Evolutionary conservation across 2,113 vertebrate species (phyloP).

Genomic region (Orientallactaga bullata): DNA sequence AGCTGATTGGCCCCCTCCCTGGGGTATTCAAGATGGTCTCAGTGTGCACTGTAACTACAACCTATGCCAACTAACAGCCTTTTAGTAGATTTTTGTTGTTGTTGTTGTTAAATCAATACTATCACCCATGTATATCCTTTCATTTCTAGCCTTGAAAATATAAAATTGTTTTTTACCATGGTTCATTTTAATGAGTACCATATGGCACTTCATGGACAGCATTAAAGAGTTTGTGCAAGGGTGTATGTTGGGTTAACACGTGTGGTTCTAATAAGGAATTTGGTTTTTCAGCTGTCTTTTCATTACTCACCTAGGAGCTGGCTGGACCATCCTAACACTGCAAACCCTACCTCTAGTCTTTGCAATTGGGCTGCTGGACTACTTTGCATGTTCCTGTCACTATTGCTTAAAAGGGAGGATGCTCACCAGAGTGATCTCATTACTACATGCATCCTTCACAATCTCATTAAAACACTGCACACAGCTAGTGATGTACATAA

Average conservation of each 20-base stretch:
- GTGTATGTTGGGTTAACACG: slow-evolving; percentile 72
- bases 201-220: slow-evolving; percentile 57
- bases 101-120: slow-evolving; percentile 54
- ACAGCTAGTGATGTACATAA: slow-evolving; percentile 73
- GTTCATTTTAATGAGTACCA: slow-evolving; percentile 74
- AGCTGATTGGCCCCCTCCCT: neutral
- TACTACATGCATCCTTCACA: slow-evolving; percentile 64
- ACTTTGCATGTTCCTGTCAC: neutral
- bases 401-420: slow-evolving; percentile 68
- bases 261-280: slow-evolving; percentile 76
- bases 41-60: slow-evolving; percentile 72
- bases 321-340: slow-evolving; percentile 35
- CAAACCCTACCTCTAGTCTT: slow-evolving; percentile 1
- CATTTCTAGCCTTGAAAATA: slow-evolving; percentile 74
- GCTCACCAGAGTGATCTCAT: slow-evolving; percentile 72
- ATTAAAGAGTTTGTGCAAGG: slow-evolving; percentile 66
- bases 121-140: slow-evolving; percentile 73
- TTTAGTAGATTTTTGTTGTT: slow-evolving; percentile 67
- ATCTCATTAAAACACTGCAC: slow-evolving; percentile 75
- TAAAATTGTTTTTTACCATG: slow-evolving; percentile 56
- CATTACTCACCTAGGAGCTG: slow-evolving; percentile 57
- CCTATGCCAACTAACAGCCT: slow-evolving; percentile 43
- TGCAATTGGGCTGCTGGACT: neutral
- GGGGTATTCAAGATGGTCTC: slow-evolving; percentile 68
- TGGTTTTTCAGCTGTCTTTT: slow-evolving; percentile 64